Evolutionary conservation across 2,888 invertebrate species (phyloP).

Genomic region (Argyresthia goedartella): DNA sequence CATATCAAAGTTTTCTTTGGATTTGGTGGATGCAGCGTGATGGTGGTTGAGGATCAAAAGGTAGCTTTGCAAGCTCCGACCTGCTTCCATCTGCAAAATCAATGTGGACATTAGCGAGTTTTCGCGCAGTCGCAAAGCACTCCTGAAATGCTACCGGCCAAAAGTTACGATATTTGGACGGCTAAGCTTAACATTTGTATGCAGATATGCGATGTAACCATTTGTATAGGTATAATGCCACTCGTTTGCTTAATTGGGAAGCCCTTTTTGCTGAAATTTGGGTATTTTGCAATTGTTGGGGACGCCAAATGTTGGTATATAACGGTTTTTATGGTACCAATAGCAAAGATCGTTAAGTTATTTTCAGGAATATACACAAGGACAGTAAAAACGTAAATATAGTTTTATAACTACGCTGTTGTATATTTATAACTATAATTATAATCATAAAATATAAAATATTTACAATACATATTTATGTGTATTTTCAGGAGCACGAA

Average conservation of each 20-base stretch:
- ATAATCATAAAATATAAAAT: no score
- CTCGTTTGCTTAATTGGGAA: not conserved
- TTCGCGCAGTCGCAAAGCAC: conserved; percentile 67
- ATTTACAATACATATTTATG: no score
- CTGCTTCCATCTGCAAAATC: conserved; percentile 71
- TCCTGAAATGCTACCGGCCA: conserved; percentile 48
- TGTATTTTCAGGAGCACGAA: no score
- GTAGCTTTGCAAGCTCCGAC: conserved; percentile 61
- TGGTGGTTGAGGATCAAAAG: conserved; percentile 32
- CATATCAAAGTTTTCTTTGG: conserved; percentile 17
- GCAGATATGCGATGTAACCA: conserved; percentile 1
- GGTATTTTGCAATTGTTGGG: not conserved
- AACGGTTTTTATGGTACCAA: no score
- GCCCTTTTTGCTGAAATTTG: not conserved
- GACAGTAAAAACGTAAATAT: no score
- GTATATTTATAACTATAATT: no score
- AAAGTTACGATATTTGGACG: conserved; percentile 19
- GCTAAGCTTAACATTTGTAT: conserved; percentile 3
- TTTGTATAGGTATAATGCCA: not conserved
- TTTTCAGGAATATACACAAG: no score
- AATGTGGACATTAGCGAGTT: conserved; percentile 70
- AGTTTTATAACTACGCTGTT: no score
- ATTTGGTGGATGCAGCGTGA: conserved; percentile 16
- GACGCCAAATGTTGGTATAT: no score
- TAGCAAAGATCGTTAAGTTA: no score